A percentile compares a stretch with the other conserved stretches of the same genome.
These are phyloP conservation scores for Lethenteron reissneri DNA, from an alignment of 2,113 vertebrate genomes.

Conservation along the genomic window DNA sequence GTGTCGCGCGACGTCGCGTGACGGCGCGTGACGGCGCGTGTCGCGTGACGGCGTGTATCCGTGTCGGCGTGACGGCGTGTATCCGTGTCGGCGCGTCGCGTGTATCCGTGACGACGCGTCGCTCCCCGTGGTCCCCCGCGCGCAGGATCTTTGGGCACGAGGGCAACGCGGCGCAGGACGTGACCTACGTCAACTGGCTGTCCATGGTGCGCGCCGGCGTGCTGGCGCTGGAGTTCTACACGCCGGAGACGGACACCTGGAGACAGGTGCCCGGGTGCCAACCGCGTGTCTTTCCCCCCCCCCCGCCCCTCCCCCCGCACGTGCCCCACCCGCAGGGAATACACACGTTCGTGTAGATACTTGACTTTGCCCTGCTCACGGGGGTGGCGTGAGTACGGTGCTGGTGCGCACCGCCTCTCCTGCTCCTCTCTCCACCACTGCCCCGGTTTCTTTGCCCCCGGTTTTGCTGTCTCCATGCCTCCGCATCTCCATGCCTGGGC, in stretches of 20 bases:
- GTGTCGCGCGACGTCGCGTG: constrained; percentile 52
- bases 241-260: constrained; percentile 46
- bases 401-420: too few relatives aligned
- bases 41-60: constrained; percentile 30
- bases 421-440: not conserved
- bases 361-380: not conserved
- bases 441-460: not conserved
- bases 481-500: not conserved
- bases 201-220: constrained; percentile 61
- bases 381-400: accelerated
- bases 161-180: constrained; percentile 36
- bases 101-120: constrained; percentile 58
- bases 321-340: too few relatives aligned
- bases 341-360: too few relatives aligned
- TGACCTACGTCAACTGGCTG: constrained; percentile 63
- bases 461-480: not conserved
- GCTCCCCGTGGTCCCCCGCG: constrained; percentile 42
- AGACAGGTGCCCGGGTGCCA: constrained; percentile 34
- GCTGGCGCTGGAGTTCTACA: constrained; percentile 57
- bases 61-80: constrained; percentile 54
- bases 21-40: constrained; percentile 52
- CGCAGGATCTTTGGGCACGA: constrained; percentile 56
- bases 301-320: too few relatives aligned
- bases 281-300: too few relatives aligned
- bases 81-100: constrained; percentile 32